Conservation (phyloP, 2,113 vertebrate species). For the Cryptomyrus ogoouensis region DNA sequence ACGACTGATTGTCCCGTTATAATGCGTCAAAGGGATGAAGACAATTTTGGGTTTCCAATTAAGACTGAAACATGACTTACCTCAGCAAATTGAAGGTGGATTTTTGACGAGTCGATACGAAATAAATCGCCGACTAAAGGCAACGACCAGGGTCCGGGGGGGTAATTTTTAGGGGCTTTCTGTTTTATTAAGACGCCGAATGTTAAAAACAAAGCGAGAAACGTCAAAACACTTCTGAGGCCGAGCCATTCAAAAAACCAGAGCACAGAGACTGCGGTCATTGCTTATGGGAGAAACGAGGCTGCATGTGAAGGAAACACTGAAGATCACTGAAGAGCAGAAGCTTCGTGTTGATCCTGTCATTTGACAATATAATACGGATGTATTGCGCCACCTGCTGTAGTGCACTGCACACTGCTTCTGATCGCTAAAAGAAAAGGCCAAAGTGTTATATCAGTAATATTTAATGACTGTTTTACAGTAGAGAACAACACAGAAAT, state of each 20-base stretch:
- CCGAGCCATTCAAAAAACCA: background rate
- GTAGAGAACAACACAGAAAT: background rate
- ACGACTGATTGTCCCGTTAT: background rate
- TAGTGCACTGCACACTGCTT: background rate
- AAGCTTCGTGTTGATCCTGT: background rate
- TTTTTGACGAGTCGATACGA: background rate
- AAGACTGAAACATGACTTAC: constrained; percentile 21
- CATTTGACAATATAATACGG: background rate
- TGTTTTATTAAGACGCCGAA: constrained; percentile 45
- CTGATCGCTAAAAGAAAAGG: no score
- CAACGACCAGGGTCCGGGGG: background rate
- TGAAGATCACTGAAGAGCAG: background rate
- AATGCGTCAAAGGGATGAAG: background rate
- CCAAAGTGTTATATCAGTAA: background rate
- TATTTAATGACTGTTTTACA: background rate
- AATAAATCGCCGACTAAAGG: background rate
- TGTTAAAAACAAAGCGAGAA: constrained; percentile 48
- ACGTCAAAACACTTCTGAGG: background rate
- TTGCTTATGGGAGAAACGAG: background rate
- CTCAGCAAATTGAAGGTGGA: constrained; percentile 46
- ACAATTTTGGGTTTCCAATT: background rate
- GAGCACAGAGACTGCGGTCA: background rate
- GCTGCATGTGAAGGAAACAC: background rate
- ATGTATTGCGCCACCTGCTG: background rate
- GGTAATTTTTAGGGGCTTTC: constrained; percentile 27